Evolutionary conservation across 2,888 invertebrate species (phyloP), one percentile per base, ranked within the genome.

Genomic region (Noctua fimbriata): DNA sequence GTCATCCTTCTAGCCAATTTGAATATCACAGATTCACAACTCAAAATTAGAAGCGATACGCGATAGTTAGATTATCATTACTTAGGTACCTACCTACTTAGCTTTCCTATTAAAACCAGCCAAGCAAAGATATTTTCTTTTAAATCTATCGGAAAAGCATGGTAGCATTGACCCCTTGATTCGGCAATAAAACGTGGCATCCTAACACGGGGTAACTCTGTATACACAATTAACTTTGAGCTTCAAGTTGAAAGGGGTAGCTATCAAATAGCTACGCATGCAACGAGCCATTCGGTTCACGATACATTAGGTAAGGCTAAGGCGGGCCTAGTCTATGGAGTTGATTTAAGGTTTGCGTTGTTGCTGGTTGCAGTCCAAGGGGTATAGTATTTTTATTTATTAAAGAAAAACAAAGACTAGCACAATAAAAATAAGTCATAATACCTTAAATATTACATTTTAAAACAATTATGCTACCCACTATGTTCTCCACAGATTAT

Each of bases 141-240:
- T 18, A 18, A 9, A 28, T 55, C 1, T 18, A 6, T 79, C 36
- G 28, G 55, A 79, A 70, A 70, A 28, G 6, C 47, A 18, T 67
- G 24, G 77, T 82, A 76, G 70, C 14, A 55, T 47, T 21, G 78
- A 79, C 49, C 78, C 58, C 49, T 85, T 73, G 79, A 78, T 63
- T 77, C 66, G 52, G 69, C 66, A 78, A 78, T 88, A 81, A 81
- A 83, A 77, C 78, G 81, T 49, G n/a, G 73, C 79, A 75, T 76
- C 81, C 78, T 66, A 83, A 79, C 70, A 75, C 81, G 69, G 69
- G 73, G 74, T 87, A 79, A 78, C 52, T 75, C 76, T 77, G 84
- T 76, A 74, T 84, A 89, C 80, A 81, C 87, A 88, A 90, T 90
- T 88, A 90, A 88, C 71, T 86, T 81, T 79, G 78, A 83, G 81